Base-by-base conservation (phyloP, 2,797 vertebrate genomes). In the Ceryle rudis region DNA sequence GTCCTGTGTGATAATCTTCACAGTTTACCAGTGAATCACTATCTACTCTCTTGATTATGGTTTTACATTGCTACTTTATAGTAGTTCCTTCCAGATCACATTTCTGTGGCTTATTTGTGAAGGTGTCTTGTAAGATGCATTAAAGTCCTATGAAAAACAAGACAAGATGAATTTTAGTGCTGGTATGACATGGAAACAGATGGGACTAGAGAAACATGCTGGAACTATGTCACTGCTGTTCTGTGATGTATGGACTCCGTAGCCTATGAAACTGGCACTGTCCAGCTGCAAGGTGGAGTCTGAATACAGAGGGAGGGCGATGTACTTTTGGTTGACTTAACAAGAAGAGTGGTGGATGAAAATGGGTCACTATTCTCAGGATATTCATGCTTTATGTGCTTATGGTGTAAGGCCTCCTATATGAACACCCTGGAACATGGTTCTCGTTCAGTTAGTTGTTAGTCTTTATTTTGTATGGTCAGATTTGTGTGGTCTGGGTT, bases 91-190 rank as follows among this genome's bases (percentile, higher is more conserved):
- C 39, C 39, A 33, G 29, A 37, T 62, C 8, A 13, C 10, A 2
- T 52, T 84, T 87, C 14, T 72, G 60, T 77, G 7, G 6, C 25
- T 58, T 69, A 11, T 49, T 51, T 65, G 15, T 44, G 21, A 77
- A 64, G 69, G 20, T 64, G 31, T 42, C 42, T 73, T 39, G 11
- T 54, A 65, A 78, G 44, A 26, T 73, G 22, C 22, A 14, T 55
- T 9, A 4, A 69, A 65, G 29, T 25, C 14, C 5, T 18, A 6
- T 37, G 55, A 51, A 58, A 85, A 78, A 41, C 12, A 71, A 52
- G 26, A 47, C 31, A 14, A 0, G 0, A 8, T 29, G 62, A 37
- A 31, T 60, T 39, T 54, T 64, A 29, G 23, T 35, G 46, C 42
- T 42, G 19, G 7, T 65, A 11, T 22, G 23, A 64, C 15, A 5